These are phyloP conservation scores for Mesocricetus auratus DNA, from an alignment of 2,113 vertebrate genomes.

Conservation along the genomic window DNA sequence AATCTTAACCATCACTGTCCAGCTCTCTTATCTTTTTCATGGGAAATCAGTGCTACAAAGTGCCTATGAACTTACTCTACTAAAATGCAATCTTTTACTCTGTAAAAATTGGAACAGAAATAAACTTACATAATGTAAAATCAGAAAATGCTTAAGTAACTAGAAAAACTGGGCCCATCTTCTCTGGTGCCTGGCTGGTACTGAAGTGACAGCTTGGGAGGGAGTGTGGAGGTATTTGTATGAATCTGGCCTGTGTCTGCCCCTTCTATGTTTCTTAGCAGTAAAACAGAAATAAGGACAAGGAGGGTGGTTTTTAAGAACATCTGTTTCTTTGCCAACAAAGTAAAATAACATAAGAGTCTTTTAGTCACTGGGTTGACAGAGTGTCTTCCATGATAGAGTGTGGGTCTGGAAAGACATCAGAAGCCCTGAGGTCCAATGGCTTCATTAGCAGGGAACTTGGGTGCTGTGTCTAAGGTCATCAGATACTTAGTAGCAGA, in stretches of 20 bases:
- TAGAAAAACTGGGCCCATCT: background rate
- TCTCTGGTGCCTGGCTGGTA: background rate
- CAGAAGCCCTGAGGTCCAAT: background rate
- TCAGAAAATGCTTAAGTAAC: background rate
- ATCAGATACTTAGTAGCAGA: background rate
- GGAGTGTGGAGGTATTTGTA: background rate
- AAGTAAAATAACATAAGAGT: slow-evolving; percentile 46
- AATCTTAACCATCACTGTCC: background rate
- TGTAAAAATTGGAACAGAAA: slow-evolving; percentile 70
- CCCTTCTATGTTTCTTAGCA: background rate
- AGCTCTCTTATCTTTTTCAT: background rate
- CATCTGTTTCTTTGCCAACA: slow-evolving; percentile 75
- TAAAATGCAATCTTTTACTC: slow-evolving; percentile 54
- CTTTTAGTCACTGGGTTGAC: slow-evolving; percentile 68
- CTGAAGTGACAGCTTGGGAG: accelerated
- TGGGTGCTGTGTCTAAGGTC: background rate
- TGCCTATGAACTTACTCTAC: slow-evolving; percentile 35
- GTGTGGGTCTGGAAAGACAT: slow-evolving; percentile 5
- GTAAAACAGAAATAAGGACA: background rate
- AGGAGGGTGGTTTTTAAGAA: background rate
- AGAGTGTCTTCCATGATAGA: slow-evolving; percentile 45
- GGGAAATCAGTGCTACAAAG: slow-evolving; percentile 46
- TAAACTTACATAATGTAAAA: slow-evolving; percentile 52
- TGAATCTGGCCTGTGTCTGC: background rate
- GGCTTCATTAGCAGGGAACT: background rate